These are phyloP conservation scores for Hiodon tergisus DNA, from an alignment of 2,113 vertebrate species.

Conservation along the genomic window DNA sequence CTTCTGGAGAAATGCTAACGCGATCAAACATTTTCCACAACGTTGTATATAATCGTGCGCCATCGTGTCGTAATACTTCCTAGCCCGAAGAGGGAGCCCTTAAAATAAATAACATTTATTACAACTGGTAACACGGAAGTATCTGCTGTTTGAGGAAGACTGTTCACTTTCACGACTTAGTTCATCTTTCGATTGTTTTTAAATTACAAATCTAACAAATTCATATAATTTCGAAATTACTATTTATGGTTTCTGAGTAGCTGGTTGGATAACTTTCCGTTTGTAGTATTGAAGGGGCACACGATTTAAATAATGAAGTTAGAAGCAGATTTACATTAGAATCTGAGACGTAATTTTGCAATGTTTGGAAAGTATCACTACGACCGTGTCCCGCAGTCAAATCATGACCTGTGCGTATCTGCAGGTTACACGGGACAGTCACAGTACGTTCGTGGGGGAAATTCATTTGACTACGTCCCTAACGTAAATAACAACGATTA, in stretches of 20 bases:
- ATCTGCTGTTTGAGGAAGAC: not conserved
- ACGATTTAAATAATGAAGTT: not conserved
- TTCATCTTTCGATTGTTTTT: not conserved
- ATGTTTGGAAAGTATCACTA: constrained; percentile 69
- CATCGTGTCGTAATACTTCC: too few species aligned
- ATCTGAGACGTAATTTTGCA: too few species aligned
- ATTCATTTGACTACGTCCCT: constrained; percentile 64
- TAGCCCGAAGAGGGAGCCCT: too few species aligned
- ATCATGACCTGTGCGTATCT: constrained; percentile 60
- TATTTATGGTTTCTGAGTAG: not conserved
- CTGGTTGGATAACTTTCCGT: not conserved
- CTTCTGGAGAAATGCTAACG: too few species aligned
- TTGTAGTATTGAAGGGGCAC: not conserved
- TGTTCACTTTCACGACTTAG: not conserved
- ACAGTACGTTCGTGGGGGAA: constrained; percentile 44
- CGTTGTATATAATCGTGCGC: too few species aligned
- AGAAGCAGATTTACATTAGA: not conserved
- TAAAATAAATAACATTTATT: not conserved
- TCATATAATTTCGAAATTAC: not conserved
- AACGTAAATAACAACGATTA: constrained; percentile 53
- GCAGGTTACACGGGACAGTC: constrained; percentile 42
- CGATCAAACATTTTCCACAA: too few species aligned
- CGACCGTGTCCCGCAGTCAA: constrained; percentile 59
- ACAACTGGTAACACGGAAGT: constrained; percentile 13
- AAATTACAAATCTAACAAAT: not conserved